phyloP scores from a whole-genome alignment of 1,140 invertebrate species.

The Augochlora pura region DNA sequence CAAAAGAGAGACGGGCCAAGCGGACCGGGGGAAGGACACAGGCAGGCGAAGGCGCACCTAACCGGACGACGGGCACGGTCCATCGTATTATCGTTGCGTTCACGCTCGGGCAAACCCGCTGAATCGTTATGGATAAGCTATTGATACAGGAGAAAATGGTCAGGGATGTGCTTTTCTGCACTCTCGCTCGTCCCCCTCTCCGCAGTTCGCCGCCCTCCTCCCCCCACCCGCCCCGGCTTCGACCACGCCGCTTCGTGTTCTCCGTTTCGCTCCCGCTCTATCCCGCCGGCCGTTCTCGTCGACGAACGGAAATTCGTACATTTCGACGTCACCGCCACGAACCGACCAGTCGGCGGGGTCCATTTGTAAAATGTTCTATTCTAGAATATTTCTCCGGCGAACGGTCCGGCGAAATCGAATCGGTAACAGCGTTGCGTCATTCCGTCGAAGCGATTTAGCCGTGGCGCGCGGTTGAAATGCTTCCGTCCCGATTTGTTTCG shows the following conservation, averaged over 20 bases:
- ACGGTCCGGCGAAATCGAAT: conserved; percentile 54
- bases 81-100: conserved; percentile 76
- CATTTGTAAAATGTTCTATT: conserved; percentile 54
- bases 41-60: background rate
- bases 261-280: too few relatives aligned
- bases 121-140: conserved; percentile 72
- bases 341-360: background rate
- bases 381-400: conserved; percentile 51
- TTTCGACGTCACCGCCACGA: conserved; percentile 31
- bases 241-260: too few relatives aligned
- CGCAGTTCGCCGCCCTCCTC: too few relatives aligned
- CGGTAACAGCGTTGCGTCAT: conserved; percentile 49
- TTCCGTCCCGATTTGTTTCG: conserved; percentile 47
- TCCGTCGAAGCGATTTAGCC: conserved; percentile 55
- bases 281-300: background rate
- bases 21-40: conserved; percentile 30
- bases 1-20: conserved; percentile 39
- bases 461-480: conserved; percentile 35
- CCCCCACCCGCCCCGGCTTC: too few relatives aligned
- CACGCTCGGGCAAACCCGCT: conserved; percentile 73
- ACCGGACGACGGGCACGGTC: conserved; percentile 35
- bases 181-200: background rate
- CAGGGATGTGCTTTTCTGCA: conserved; percentile 24
- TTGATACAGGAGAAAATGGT: conserved; percentile 43
- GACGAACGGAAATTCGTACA: conserved; percentile 37